Evolutionary conservation across 2,888 invertebrate genomes (phyloP).

Genomic region (Himalopsyche kuldschensis): DNA sequence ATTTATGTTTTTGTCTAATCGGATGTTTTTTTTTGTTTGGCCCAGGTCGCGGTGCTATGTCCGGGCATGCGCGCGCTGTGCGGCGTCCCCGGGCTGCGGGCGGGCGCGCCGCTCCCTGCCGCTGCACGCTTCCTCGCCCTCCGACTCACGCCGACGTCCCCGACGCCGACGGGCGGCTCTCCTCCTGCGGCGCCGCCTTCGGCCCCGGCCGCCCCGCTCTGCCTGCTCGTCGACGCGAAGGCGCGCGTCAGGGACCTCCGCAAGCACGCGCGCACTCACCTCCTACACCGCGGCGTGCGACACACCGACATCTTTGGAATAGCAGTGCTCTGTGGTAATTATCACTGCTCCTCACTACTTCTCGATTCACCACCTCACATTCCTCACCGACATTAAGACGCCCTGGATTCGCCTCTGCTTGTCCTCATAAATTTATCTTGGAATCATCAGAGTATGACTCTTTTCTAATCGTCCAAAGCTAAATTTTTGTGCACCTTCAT

Average conservation of each 20-base stretch:
- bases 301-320: constrained; percentile 86
- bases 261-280: constrained; percentile 76
- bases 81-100: constrained; percentile 66
- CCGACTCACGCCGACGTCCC: constrained; percentile 51
- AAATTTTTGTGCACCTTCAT: too few relatives aligned
- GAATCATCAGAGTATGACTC: too few relatives aligned
- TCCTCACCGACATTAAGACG: too few relatives aligned
- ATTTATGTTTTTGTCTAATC: neutral
- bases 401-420: too few relatives aligned
- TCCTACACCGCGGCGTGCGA: constrained; percentile 79
- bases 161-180: constrained; percentile 41
- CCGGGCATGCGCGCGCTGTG: constrained; percentile 73
- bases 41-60: constrained; percentile 39
- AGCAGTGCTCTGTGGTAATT: constrained; percentile 78
- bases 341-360: neutral
- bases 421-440: too few relatives aligned
- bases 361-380: too few relatives aligned
- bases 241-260: constrained; percentile 82
- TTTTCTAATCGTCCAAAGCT: too few relatives aligned
- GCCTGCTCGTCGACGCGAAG: constrained; percentile 73
- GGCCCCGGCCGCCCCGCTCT: constrained; percentile 50
- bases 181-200: constrained; percentile 66
- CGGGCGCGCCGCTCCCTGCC: constrained; percentile 50
- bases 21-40: neutral
- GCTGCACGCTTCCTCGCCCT: constrained; percentile 68